These are phyloP conservation scores for Microctenopoma stevenorrisi DNA, from an alignment of 2,797 vertebrate species.

Conservation along the genomic window DNA sequence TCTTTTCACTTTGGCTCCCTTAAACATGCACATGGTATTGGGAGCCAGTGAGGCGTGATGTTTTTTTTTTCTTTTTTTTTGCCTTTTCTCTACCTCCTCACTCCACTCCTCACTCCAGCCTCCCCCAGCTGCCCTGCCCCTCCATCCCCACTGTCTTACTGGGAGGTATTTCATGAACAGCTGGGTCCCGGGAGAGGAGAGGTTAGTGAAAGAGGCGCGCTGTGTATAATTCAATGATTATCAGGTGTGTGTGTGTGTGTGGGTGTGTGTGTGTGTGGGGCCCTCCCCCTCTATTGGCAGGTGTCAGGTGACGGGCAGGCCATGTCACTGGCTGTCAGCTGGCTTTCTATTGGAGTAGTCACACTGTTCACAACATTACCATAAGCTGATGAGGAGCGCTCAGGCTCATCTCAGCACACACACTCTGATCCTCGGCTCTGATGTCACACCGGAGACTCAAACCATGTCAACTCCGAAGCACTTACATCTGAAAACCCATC, in stretches of 20 bases:
- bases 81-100: constrained; percentile 56
- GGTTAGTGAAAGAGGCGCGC: constrained; percentile 85
- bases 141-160: constrained; percentile 80
- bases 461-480: constrained; percentile 42
- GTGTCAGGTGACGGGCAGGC: constrained; percentile 86
- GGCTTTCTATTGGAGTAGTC: constrained; percentile 80
- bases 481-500: constrained; percentile 28
- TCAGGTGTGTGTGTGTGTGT: constrained; percentile 67
- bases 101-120: constrained; percentile 41
- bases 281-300: constrained; percentile 80
- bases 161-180: constrained; percentile 94
- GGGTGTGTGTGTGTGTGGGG: constrained; percentile 49
- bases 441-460: constrained; percentile 52
- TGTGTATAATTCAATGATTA: constrained; percentile 89
- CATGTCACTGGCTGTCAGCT: constrained; percentile 85
- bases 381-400: constrained; percentile 79
- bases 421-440: constrained; percentile 56
- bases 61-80: constrained; percentile 64
- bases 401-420: constrained; percentile 48
- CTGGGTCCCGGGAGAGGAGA: constrained; percentile 88
- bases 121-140: constrained; percentile 71
- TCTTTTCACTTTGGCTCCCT: constrained; percentile 87
- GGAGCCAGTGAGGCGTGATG: constrained; percentile 92
- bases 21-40: constrained; percentile 90
- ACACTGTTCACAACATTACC: constrained; percentile 79